A percentile compares a stretch with the other conserved stretches of the same genome.
Conservation (phyloP, 2,797 vertebrate species). For the Chiroxiphia lanceolata region DNA sequence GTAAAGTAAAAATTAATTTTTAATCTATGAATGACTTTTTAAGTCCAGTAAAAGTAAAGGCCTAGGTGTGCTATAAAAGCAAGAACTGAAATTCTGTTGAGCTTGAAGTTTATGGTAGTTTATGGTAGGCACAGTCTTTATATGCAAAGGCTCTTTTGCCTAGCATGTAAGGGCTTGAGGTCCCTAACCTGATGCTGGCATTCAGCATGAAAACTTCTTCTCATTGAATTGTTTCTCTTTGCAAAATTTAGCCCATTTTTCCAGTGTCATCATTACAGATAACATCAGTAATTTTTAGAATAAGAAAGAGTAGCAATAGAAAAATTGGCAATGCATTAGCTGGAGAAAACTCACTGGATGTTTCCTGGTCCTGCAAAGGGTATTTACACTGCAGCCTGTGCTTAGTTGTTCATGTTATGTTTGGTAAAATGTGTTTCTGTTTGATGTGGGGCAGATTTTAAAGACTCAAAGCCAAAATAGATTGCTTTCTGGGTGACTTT, state of each 20-base stretch:
- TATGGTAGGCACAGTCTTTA: background rate
- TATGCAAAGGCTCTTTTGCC: background rate
- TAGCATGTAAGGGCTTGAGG: background rate
- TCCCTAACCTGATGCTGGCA: background rate
- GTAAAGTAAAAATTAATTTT: constrained; percentile 42
- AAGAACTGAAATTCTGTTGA: constrained; percentile 43
- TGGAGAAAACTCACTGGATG: background rate
- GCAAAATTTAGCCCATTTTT: background rate
- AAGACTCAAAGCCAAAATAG: background rate
- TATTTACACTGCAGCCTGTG: background rate
- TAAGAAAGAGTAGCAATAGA: background rate
- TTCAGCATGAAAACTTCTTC: background rate
- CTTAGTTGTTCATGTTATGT: background rate
- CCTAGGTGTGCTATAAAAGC: constrained; percentile 12
- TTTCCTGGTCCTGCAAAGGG: background rate
- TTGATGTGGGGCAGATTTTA: background rate
- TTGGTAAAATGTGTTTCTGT: background rate
- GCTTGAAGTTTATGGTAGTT: background rate
- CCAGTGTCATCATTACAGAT: background rate
- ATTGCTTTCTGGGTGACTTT: background rate
- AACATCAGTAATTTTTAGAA: background rate
- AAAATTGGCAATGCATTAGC: background rate
- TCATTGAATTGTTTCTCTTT: background rate
- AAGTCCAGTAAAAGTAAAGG: constrained; percentile 37
- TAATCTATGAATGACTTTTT: background rate